A percentile compares a stretch with the other conserved stretches of the same genome.
phyloP scores from a whole-genome alignment of 1,140 invertebrate genomes.

The Eumaeus atala region DNA sequence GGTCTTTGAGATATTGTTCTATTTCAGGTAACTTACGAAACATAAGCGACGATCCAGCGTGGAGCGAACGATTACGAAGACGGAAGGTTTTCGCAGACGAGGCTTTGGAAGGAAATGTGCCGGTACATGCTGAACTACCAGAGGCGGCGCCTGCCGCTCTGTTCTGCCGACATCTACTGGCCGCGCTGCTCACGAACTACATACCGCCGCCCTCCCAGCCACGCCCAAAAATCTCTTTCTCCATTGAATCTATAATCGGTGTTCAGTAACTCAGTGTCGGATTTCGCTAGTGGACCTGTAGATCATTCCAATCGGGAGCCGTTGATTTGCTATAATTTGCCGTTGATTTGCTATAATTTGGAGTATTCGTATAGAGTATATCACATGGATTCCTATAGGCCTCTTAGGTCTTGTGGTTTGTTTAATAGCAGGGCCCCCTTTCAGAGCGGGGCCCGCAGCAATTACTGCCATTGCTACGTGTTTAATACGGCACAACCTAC shows the following conservation, averaged over 20 bases:
- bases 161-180: constrained; percentile 45
- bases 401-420: too few species aligned
- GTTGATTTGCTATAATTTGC: too few species aligned
- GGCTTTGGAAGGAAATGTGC: constrained; percentile 61
- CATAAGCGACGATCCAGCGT: constrained; percentile 36
- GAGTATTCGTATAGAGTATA: too few species aligned
- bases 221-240: constrained; percentile 74
- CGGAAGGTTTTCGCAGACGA: constrained; percentile 75
- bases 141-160: constrained; percentile 28
- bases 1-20: not conserved
- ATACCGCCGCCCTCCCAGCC: constrained; percentile 27
- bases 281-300: too few species aligned
- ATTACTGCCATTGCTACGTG: too few species aligned
- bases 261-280: too few species aligned
- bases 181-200: constrained; percentile 46
- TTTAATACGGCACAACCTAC: too few species aligned
- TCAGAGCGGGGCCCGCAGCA: too few species aligned
- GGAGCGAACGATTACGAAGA: constrained; percentile 72
- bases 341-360: too few species aligned
- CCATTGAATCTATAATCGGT: constrained; percentile 77
- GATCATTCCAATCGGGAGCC: too few species aligned
- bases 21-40: constrained; percentile 26
- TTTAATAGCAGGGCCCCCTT: too few species aligned
- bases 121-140: constrained; percentile 18
- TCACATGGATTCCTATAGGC: too few species aligned